phyloP scores from a whole-genome alignment of 2,888 invertebrate genomes.

The Ophonus ardosiacus region DNA sequence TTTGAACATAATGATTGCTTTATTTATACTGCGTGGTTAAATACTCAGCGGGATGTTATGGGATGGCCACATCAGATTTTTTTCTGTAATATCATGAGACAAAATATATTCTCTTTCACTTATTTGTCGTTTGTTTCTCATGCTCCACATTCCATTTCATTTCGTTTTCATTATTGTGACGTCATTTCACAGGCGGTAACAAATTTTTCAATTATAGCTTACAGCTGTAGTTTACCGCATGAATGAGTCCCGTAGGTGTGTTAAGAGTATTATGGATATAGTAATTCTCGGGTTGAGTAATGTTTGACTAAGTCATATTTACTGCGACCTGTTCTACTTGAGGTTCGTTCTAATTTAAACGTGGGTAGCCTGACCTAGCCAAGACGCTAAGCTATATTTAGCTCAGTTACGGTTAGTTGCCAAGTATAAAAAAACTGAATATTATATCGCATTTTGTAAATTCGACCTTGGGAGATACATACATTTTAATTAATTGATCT shows the following conservation, averaged over 20 bases:
- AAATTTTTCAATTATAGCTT: background rate
- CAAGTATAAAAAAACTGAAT: constrained; percentile 53
- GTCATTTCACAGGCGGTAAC: background rate
- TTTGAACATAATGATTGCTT: too few relatives aligned
- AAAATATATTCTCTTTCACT: too few relatives aligned
- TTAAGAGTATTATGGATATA: background rate
- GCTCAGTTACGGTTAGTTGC: constrained; percentile 51
- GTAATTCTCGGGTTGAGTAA: constrained; percentile 15
- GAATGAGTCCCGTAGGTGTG: background rate
- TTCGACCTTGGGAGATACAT: background rate
- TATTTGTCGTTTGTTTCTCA: background rate
- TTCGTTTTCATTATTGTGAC: background rate
- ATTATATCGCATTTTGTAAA: constrained; percentile 31
- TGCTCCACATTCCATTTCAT: background rate
- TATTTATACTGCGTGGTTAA: too few relatives aligned
- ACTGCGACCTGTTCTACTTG: constrained; percentile 47
- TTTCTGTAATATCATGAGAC: too few relatives aligned
- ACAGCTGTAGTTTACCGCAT: background rate
- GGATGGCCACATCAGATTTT: too few relatives aligned
- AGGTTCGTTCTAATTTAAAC: constrained; percentile 43
- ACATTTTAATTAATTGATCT: too few relatives aligned
- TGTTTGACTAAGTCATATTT: constrained; percentile 24
- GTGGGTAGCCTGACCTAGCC: constrained; percentile 57
- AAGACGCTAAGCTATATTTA: constrained; percentile 43
- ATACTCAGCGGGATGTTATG: too few relatives aligned